A percentile compares a stretch with the other conserved stretches of the same genome.
These are phyloP conservation scores for Platyscapa corneri DNA, from an alignment of 1,140 invertebrate genomes.

Conservation along the genomic window DNA sequence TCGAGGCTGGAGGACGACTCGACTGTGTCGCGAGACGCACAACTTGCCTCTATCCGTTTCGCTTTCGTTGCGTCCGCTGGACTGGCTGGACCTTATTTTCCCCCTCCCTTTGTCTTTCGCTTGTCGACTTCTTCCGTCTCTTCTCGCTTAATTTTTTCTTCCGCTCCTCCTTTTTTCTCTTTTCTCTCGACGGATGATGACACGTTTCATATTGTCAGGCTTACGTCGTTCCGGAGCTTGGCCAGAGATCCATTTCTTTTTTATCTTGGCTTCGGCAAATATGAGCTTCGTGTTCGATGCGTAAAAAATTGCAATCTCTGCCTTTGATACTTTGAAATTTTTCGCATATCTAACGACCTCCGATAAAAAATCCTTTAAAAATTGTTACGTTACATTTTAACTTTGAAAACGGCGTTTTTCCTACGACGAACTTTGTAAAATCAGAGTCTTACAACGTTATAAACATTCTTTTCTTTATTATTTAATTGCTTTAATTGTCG, in stretches of 20 bases:
- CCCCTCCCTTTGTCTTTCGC: background rate
- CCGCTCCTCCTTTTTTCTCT: background rate
- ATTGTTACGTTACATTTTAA: background rate
- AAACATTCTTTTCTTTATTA: too few species aligned
- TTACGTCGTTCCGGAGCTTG: background rate
- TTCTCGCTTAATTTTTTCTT: constrained; percentile 10
- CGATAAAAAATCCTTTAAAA: background rate
- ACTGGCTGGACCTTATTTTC: background rate
- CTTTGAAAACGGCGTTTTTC: background rate
- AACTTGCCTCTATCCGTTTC: background rate
- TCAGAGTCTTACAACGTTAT: too few species aligned
- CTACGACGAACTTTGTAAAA: too few species aligned
- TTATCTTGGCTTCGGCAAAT: background rate
- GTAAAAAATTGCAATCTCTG: background rate
- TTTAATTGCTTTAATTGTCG: too few species aligned
- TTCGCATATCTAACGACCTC: too few species aligned
- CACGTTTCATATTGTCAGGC: background rate
- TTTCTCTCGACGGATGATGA: background rate
- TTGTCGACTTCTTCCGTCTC: background rate
- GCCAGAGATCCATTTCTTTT: background rate
- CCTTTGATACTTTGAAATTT: background rate
- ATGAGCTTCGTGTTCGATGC: background rate
- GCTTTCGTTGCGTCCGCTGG: background rate
- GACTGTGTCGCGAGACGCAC: background rate
- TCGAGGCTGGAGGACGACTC: background rate